Evolutionary conservation across 2,888 invertebrate species (phyloP).

Genomic region (Lycaena phlaeas): DNA sequence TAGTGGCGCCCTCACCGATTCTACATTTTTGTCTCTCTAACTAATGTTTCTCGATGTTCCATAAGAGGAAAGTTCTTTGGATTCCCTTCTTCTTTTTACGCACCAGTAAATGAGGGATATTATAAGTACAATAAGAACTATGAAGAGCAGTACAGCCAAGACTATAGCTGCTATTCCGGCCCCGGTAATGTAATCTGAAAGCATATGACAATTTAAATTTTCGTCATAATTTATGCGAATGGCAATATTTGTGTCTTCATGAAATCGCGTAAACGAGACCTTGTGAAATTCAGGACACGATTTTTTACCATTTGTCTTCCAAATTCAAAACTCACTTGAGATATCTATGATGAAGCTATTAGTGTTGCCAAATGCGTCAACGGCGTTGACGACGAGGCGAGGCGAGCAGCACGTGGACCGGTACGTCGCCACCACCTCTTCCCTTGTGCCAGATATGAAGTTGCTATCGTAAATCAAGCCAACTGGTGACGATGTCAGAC

Average conservation of each 20-base stretch:
- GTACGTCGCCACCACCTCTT: conserved; percentile 77
- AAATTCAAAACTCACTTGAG: too few relatives aligned
- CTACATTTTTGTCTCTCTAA: conserved; percentile 19
- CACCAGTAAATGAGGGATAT: conserved; percentile 68
- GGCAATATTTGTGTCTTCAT: too few relatives aligned
- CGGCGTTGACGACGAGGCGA: conserved; percentile 76
- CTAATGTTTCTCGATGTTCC: conserved; percentile 36
- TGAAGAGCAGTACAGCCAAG: conserved; percentile 75
- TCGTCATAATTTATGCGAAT: too few relatives aligned
- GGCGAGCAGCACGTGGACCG: conserved; percentile 82
- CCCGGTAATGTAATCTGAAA: conserved; percentile 57
- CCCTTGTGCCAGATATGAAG: conserved; percentile 79
- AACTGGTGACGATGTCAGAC: conserved; percentile 70
- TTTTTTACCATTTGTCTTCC: too few relatives aligned
- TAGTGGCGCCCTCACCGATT: not conserved
- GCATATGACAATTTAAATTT: conserved; percentile 1
- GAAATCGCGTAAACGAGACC: too few relatives aligned
- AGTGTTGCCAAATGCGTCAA: conserved; percentile 79
- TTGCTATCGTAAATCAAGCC: conserved; percentile 75
- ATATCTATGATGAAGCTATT: conserved; percentile 75
- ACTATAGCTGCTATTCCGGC: conserved; percentile 80
- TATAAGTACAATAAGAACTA: conserved; percentile 69
- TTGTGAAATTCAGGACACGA: too few relatives aligned
- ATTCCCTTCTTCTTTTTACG: conserved; percentile 67
- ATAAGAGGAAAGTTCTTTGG: conserved; percentile 72